Conservation (phyloP, 2,888 invertebrate species). For the Nephrocerus scutellatus region DNA sequence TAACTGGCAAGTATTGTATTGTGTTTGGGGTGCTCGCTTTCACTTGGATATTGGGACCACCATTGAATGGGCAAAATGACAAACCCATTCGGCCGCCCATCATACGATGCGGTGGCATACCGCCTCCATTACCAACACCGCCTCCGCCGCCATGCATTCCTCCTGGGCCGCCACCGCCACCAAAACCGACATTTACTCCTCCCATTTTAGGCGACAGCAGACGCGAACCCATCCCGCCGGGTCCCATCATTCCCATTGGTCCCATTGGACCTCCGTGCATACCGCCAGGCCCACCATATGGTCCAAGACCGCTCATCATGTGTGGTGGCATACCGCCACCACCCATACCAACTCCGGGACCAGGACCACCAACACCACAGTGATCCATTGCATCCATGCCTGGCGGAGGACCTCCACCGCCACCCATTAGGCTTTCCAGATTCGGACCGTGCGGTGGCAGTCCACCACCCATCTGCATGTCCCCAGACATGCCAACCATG, state of each 20-base stretch:
- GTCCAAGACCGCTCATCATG: slow-evolving; percentile 21
- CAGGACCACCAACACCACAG: slow-evolving; percentile 28
- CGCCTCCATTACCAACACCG: slow-evolving; percentile 20
- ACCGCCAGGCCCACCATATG: slow-evolving; percentile 30
- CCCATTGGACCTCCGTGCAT: slow-evolving; percentile 29
- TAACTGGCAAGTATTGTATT: slow-evolving; percentile 93
- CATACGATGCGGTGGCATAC: slow-evolving; percentile 49
- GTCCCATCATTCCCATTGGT: slow-evolving; percentile 51
- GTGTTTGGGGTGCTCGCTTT: slow-evolving; percentile 97
- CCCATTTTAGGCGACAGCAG: slow-evolving; percentile 63
- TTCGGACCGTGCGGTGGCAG: slow-evolving; percentile 16
- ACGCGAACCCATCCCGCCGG: slow-evolving; percentile 40
- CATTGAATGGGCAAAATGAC: slow-evolving; percentile 55
- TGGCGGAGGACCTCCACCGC: slow-evolving; percentile 23
- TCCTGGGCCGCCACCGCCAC: slow-evolving; percentile 44
- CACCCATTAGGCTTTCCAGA: slow-evolving; percentile 34
- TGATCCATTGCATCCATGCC: slow-evolving; percentile 44
- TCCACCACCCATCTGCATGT: slow-evolving; percentile 29
- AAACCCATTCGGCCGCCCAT: slow-evolving; percentile 62
- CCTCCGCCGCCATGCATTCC: slow-evolving; percentile 38
- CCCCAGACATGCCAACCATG: slow-evolving; percentile 29
- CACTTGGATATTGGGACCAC: slow-evolving; percentile 70
- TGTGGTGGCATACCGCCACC: slow-evolving; percentile 21
- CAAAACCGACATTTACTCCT: slow-evolving; percentile 49
- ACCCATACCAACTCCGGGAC: slow-evolving; percentile 20